Evolutionary conservation across 1,140 invertebrate species (phyloP).

Genomic region (Hylaeus volcanicus): DNA sequence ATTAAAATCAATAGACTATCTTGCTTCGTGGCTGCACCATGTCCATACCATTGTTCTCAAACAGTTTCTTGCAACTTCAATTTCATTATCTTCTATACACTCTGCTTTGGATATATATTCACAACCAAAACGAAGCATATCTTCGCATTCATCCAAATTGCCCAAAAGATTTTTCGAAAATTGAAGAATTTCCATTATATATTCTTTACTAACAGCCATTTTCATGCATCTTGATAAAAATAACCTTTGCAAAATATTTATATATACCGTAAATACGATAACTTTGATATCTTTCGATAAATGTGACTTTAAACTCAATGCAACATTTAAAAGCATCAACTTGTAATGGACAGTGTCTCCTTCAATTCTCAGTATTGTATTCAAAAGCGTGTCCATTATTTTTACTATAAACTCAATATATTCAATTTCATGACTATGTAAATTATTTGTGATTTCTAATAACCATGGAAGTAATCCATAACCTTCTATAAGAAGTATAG

Average conservation of each 20-base stretch:
- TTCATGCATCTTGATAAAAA: constrained; percentile 50
- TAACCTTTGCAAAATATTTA: constrained; percentile 57
- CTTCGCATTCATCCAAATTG: constrained; percentile 64
- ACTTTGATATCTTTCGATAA: constrained; percentile 30
- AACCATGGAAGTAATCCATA: constrained; percentile 85
- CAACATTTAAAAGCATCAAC: constrained; percentile 44
- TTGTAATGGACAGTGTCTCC: constrained; percentile 43
- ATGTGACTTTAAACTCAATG: constrained; percentile 37
- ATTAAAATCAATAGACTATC: constrained; percentile 4
- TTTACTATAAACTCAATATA: constrained; percentile 52
- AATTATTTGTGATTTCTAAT: constrained; percentile 43
- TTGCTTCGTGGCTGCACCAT: constrained; percentile 21
- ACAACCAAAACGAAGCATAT: constrained; percentile 67
- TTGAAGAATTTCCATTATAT: constrained; percentile 58
- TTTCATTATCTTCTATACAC: constrained; percentile 1
- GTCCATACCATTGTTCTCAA: constrained; percentile 43
- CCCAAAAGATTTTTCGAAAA: constrained; percentile 50
- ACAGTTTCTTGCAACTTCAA: constrained; percentile 2
- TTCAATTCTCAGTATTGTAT: constrained; percentile 48
- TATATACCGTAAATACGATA: constrained; percentile 38
- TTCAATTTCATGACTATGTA: constrained; percentile 49
- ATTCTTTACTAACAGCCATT: constrained; percentile 50
- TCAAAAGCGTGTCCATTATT: constrained; percentile 64
- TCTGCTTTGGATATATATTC: constrained; percentile 55
- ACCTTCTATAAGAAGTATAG: constrained; percentile 83